Evolutionary conservation across 2,888 invertebrate genomes (phyloP), one percentile per base, ranked within the genome.

Genomic region (Leptogaster cylindrica): DNA sequence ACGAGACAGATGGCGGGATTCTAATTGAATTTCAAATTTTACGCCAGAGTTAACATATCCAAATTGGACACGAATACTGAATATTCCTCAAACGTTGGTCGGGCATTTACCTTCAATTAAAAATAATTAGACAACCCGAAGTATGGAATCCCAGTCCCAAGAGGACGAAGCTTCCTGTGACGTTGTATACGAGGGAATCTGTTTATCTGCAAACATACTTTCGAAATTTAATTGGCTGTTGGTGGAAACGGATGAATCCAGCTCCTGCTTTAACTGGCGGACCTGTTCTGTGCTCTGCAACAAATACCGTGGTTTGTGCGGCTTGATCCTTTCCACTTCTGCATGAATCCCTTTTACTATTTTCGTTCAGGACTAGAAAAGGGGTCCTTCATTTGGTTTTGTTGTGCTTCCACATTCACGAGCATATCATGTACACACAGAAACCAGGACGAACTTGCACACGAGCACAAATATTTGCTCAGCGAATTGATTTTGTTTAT

Each of bases 401-500:
- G 10, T 31, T 50, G 28, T 50, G 16, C 3, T 52, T 28, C 33
- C 20, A 28, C 44, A 3, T 3, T 44, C 18, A 7, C 8, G 6
- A 28, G 18, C 14, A 33, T 31, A 14, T 16, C 18, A 52, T 16
- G 31, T 16, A 31, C 16, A 52, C 52, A 33, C 52, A 52, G 31
- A 52, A 52, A 52, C 31, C 52, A 52, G 33, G 33, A 52, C 52
- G 31, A 33, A 28, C 52, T 66, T 52, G 33, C 52, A 52, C 18
- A 31, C 67, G n/a, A n/a, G n/a, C n/a, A n/a, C n/a, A 69, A 69
- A 67, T 67, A 67, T 69, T 69, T 67, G 12, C 63, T 41, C 16
- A 58, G 55, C 58, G 67, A 69, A 67, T 69, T 69, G 69, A 69
- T 67, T 69, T 65, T 69, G 67, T 69, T 69, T 69, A 46, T 58